phyloP scores from a whole-genome alignment of 1,140 invertebrate species.

The Cepaea nemoralis region DNA sequence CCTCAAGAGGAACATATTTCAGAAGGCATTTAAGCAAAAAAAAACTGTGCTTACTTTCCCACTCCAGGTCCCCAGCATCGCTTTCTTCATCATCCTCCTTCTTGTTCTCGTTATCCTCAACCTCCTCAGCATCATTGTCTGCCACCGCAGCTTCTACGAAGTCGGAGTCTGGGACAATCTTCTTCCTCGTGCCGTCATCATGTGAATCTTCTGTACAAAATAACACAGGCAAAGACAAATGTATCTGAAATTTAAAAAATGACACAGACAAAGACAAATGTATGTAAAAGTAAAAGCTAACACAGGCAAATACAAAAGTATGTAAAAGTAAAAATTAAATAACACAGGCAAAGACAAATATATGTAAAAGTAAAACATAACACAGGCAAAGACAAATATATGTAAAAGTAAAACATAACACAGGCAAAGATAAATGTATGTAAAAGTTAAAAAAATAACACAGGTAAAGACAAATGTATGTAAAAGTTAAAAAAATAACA shows the following conservation, averaged over 20 bases:
- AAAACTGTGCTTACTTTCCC: conserved; percentile 58
- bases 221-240: too few relatives aligned
- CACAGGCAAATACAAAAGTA: not conserved
- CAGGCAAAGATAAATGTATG: not conserved
- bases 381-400: not conserved
- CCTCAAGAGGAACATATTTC: too few relatives aligned
- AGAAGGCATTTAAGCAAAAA: not conserved
- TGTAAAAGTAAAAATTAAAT: not conserved
- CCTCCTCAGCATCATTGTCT: conserved; percentile 65
- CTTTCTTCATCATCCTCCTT: conserved; percentile 47
- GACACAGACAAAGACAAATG: not conserved
- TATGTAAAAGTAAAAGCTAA: not conserved
- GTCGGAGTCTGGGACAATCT: conserved; percentile 65
- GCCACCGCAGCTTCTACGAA: conserved; percentile 58
- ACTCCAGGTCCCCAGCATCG: conserved; percentile 57
- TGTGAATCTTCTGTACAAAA: not conserved
- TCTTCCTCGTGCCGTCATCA: conserved; percentile 51
- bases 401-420: not conserved
- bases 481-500: too few relatives aligned
- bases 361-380: not conserved
- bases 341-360: not conserved
- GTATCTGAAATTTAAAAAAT: too few relatives aligned
- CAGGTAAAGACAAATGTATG: too few relatives aligned
- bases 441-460: too few relatives aligned
- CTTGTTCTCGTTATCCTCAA: conserved; percentile 72